Percentiles rank a stretch among this genome's conserved stretches.
These are phyloP conservation scores for Nymphalis io DNA, from an alignment of 1,140 invertebrate species.

Conservation along the genomic window DNA sequence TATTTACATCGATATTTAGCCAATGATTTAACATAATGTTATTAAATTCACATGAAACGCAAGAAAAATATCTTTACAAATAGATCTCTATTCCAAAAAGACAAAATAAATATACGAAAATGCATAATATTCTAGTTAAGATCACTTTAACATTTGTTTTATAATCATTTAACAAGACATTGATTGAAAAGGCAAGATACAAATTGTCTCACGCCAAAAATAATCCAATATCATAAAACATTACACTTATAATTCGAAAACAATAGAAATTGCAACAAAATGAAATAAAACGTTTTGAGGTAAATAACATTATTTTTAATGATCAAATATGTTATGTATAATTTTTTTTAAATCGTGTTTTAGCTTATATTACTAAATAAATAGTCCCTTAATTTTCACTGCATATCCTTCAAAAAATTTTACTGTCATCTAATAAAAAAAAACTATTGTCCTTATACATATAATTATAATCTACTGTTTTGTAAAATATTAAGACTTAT, in stretches of 20 bases:
- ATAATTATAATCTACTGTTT: constrained; percentile 7
- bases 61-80: constrained; percentile 36
- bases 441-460: constrained; percentile 19
- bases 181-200: neutral
- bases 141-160: constrained; percentile 8
- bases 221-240: neutral
- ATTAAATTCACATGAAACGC: constrained; percentile 10
- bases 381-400: constrained; percentile 15
- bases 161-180: neutral
- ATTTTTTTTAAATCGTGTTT: neutral
- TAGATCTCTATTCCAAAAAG: constrained; percentile 55
- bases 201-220: neutral
- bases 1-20: constrained; percentile 34
- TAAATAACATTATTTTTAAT: neutral
- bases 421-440: constrained; percentile 15
- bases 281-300: neutral
- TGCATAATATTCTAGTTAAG: constrained; percentile 32
- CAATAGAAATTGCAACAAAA: neutral
- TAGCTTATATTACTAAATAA: constrained; percentile 17
- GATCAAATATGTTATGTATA: neutral
- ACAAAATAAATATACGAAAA: constrained; percentile 44
- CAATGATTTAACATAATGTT: constrained; percentile 19
- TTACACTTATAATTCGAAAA: neutral
- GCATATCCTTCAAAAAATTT: constrained; percentile 19
- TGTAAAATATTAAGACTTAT: constrained; percentile 17